Evolutionary conservation across 2,113 vertebrate species (phyloP), one percentile per base, ranked within the genome.

Genomic region (Cinclus cinclus): DNA sequence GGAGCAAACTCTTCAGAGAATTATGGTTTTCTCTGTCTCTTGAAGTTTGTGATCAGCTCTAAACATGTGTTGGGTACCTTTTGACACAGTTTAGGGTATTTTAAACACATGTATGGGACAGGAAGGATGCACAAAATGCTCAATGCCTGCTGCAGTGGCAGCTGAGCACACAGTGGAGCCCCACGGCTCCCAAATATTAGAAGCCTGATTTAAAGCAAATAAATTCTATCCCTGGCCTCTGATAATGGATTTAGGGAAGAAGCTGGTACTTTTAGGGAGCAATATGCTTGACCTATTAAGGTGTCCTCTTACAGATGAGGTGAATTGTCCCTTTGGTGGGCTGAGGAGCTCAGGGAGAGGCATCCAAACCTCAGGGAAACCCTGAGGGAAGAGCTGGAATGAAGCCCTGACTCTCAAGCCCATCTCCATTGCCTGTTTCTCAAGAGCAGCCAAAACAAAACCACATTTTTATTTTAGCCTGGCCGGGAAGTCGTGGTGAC

Each of bases 161-260:
- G 64, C 49, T 89, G 25, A 70, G 13, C 2, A 4, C 0, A 0
- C n/a, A 46, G 13, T 16, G 23, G 25, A 79, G 14, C 2, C 35
- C 18, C 3, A 0, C 24, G 17, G 30, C 8, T 84, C 59, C 42
- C 60, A 70, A 74, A 47, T 1, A 39, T 14, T 16, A 31, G 9
- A 42, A 55, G 0, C 6, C 23, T 33, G 30, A 28, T 64, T 89
- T 81, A 33, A 18, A 39, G 39, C 24, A 60, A 49, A 50, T 68
- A 24, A 67, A 47, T 39, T 23, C 18, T 7, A n/a, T 23, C n/a
- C n/a, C 47, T 39, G 13, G 27, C 8, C 39, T 81, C 35, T 52
- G 44, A 19, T 28, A 22, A 39, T 1, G 13, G 41, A 25, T 82
- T 85, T 30, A 49, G 37, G 62, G 28, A 10, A 73, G 74, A 73